Evolutionary conservation across 2,113 vertebrate genomes (phyloP).

Genomic region (Panurus biarmicus): DNA sequence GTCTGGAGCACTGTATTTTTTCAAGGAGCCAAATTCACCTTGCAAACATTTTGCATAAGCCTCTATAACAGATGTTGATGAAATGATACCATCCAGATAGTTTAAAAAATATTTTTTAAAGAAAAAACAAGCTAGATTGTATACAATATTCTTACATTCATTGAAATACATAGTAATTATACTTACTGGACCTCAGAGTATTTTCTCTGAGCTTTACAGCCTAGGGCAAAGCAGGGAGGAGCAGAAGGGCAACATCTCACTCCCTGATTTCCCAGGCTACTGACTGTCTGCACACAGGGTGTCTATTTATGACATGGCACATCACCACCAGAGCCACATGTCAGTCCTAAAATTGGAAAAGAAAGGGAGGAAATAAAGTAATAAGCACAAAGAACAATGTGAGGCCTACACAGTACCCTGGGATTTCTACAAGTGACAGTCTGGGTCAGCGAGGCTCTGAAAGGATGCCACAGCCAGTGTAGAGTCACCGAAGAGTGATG

Average conservation of each 20-base stretch:
- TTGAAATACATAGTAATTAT: neutral
- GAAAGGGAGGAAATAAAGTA: slow-evolving; percentile 15
- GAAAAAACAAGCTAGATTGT: neutral
- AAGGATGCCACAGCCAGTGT: neutral
- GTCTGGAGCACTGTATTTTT: neutral
- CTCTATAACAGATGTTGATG: neutral
- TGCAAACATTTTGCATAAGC: neutral
- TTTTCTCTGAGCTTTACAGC: neutral
- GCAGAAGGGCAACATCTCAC: neutral
- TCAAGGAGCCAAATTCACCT: neutral
- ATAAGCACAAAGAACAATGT: neutral
- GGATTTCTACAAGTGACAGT: slow-evolving; percentile 5
- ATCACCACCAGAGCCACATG: neutral
- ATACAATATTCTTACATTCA: neutral
- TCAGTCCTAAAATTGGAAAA: slow-evolving; percentile 10
- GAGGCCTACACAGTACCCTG: neutral
- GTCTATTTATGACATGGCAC: neutral
- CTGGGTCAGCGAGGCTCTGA: neutral
- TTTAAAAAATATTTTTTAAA: neutral
- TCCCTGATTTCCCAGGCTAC: neutral
- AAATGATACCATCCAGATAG: neutral
- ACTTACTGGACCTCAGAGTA: neutral
- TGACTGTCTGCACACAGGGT: neutral
- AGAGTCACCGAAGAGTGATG: neutral
- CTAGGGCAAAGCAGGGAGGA: neutral